Conservation (phyloP, 1,140 invertebrate genomes). For the Drosophila ananassae region DNA sequence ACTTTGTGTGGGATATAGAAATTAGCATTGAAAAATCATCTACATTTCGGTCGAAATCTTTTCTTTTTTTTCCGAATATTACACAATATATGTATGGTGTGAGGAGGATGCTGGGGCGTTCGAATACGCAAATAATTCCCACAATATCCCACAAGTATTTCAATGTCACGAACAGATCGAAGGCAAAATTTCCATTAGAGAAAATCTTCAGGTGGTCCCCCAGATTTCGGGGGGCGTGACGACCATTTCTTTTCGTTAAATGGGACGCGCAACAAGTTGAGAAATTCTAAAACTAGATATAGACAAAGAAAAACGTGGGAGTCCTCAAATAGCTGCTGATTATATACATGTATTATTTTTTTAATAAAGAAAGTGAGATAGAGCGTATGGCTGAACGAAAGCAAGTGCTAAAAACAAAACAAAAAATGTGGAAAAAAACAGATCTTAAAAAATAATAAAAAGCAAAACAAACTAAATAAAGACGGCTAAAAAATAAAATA, state of each 20-base stretch:
- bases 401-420: conserved; percentile 26
- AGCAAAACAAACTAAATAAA: conserved; percentile 52
- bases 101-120: conserved; percentile 5
- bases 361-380: conserved; percentile 1
- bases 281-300: conserved; percentile 33
- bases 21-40: conserved; percentile 30
- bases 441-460: conserved; percentile 56
- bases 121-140: conserved; percentile 1
- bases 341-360: background rate
- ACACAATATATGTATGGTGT: conserved; percentile 41
- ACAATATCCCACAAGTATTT: conserved; percentile 37
- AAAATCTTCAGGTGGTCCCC: conserved; percentile 42
- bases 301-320: conserved; percentile 12
- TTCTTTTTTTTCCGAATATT: conserved; percentile 50
- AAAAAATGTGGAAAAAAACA: conserved; percentile 28
- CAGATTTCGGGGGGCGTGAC: conserved; percentile 31
- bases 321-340: conserved; percentile 10
- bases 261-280: conserved; percentile 37
- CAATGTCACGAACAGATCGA: conserved; percentile 61
- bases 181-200: conserved; percentile 52
- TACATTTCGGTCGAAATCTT: conserved; percentile 3
- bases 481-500: conserved; percentile 37
- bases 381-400: conserved; percentile 12
- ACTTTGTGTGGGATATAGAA: conserved; percentile 25
- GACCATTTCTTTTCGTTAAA: conserved; percentile 13